phyloP scores from a whole-genome alignment of 2,797 vertebrate genomes.

The Sebastes ruberrimus region DNA sequence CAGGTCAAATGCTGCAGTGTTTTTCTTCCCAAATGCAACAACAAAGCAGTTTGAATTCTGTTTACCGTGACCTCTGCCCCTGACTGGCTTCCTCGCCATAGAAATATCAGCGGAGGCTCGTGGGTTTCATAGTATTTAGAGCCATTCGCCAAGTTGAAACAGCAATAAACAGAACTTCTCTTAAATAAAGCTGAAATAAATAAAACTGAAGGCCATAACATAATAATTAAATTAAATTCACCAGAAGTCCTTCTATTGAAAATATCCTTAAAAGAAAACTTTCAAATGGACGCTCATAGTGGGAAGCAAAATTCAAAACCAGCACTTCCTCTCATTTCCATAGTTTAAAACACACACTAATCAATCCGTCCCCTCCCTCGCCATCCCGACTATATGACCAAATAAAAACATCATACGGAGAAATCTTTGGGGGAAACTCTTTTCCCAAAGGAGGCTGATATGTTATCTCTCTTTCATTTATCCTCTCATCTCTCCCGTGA shows the following conservation, averaged over 20 bases:
- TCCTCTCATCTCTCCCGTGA: slow-evolving; percentile 42
- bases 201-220: not conserved
- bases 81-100: not conserved
- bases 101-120: not conserved
- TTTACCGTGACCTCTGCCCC: not conserved
- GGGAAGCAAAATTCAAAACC: too few relatives aligned
- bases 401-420: slow-evolving; percentile 11
- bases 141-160: too few relatives aligned
- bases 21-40: not conserved
- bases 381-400: not conserved
- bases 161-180: not conserved
- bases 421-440: slow-evolving; percentile 27
- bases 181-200: not conserved
- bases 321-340: too few relatives aligned
- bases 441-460: slow-evolving; percentile 21
- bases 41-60: not conserved
- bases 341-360: too few relatives aligned
- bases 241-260: too few relatives aligned
- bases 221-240: not conserved
- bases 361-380: not conserved
- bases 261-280: too few relatives aligned
- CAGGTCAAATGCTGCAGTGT: too few relatives aligned
- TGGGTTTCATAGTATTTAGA: too few relatives aligned
- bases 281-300: too few relatives aligned
- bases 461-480: slow-evolving; percentile 45